phyloP scores from a whole-genome alignment of 2,113 vertebrate genomes.

The Cheilinus undulatus region DNA sequence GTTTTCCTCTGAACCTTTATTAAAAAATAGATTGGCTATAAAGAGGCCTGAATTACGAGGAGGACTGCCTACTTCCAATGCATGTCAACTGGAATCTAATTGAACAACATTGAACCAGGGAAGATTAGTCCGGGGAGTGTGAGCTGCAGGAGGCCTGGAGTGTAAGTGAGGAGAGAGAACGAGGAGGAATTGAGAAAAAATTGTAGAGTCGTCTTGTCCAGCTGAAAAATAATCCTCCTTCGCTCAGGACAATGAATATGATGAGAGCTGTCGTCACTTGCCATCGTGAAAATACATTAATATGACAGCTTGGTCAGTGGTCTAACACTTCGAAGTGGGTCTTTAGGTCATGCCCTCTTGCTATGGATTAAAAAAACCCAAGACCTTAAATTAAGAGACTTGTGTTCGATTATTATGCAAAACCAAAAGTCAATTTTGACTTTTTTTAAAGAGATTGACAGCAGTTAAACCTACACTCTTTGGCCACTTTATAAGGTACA shows the following conservation, averaged over 20 bases:
- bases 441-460: too few relatives aligned
- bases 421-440: too few relatives aligned
- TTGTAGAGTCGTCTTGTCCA: conserved; percentile 24
- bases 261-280: neutral
- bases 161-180: conserved; percentile 26
- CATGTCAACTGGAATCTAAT: conserved; percentile 89
- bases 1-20: conserved; percentile 92
- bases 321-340: too few relatives aligned
- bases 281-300: too few relatives aligned
- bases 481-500: too few relatives aligned
- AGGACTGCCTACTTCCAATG: conserved; percentile 84
- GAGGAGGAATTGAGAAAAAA: conserved; percentile 18
- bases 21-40: conserved; percentile 91
- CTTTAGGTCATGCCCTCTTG: too few relatives aligned
- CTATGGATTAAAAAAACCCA: too few relatives aligned
- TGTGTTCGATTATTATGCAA: too few relatives aligned
- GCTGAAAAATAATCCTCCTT: conserved; percentile 15
- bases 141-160: conserved; percentile 59
- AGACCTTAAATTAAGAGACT: too few relatives aligned
- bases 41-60: conserved; percentile 87
- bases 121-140: conserved; percentile 84
- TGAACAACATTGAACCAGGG: conserved; percentile 84
- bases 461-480: too few relatives aligned
- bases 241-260: neutral
- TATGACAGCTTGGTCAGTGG: too few relatives aligned